phyloP scores from a whole-genome alignment of 2,888 invertebrate species.

The Drosophila rellima region DNA sequence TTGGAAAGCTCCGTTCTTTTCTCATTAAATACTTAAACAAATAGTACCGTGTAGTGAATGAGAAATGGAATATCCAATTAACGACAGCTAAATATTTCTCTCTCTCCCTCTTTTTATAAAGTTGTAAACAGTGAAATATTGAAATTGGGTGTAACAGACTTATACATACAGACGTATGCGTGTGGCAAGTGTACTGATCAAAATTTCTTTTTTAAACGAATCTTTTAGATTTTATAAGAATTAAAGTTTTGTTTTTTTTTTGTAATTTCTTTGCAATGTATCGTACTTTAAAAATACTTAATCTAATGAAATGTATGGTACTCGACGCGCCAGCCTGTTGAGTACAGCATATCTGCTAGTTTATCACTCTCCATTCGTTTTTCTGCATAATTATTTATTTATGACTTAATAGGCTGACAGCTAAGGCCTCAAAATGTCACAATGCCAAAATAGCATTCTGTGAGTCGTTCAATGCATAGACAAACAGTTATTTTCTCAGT shows the following conservation, averaged over 20 bases:
- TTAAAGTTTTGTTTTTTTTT: too few relatives aligned
- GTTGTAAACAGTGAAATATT: too few relatives aligned
- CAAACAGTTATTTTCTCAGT: constrained; percentile 22
- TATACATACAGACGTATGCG: too few relatives aligned
- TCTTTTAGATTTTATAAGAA: too few relatives aligned
- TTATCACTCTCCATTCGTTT: constrained; percentile 7
- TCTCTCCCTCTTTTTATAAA: too few relatives aligned
- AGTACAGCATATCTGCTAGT: neutral
- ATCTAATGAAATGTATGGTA: too few relatives aligned
- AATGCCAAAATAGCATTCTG: constrained; percentile 22
- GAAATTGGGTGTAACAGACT: neutral
- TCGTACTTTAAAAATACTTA: too few relatives aligned
- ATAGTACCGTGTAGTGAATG: neutral
- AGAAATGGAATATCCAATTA: constrained; percentile 32
- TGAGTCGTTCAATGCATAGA: constrained; percentile 45
- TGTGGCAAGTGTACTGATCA: neutral
- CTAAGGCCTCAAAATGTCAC: constrained; percentile 30
- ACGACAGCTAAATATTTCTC: constrained; percentile 15
- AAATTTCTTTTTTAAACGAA: too few relatives aligned
- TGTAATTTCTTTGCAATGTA: too few relatives aligned
- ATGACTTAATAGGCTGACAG: constrained; percentile 54
- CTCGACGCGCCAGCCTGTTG: too few relatives aligned
- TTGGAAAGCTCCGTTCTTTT: neutral
- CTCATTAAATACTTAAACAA: neutral
- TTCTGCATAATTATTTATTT: constrained; percentile 55